Evolutionary conservation across 2,888 invertebrate genomes (phyloP).

Genomic region (Clistopyga incitator): DNA sequence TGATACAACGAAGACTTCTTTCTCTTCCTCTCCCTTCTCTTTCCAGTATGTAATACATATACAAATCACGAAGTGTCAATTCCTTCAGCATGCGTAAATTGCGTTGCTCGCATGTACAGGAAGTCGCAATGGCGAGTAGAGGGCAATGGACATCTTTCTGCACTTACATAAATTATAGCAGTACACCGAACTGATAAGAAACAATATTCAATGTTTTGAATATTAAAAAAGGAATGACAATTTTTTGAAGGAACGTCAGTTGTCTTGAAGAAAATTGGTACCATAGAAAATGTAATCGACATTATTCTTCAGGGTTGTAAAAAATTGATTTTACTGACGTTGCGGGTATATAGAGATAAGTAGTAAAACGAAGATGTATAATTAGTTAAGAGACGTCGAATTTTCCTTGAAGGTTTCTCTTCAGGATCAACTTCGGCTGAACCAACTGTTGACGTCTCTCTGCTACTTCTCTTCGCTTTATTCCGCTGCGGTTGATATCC

Average conservation of each 20-base stretch:
- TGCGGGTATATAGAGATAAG: too few species aligned
- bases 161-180: too few species aligned
- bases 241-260: too few species aligned
- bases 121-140: not conserved
- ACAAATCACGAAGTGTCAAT: not conserved
- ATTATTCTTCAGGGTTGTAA: too few species aligned
- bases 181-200: not conserved
- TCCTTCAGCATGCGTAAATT: not conserved
- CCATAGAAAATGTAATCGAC: too few species aligned
- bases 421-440: not conserved
- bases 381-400: too few species aligned
- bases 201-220: not conserved
- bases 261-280: too few species aligned
- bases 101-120: not conserved
- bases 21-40: not conserved
- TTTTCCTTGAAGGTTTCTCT: too few species aligned
- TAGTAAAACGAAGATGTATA: too few species aligned
- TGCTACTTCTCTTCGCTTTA: slow-evolving; percentile 24
- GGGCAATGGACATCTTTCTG: not conserved
- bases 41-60: not conserved
- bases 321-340: too few species aligned
- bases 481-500: slow-evolving; percentile 14
- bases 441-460: slow-evolving; percentile 28
- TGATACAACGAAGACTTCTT: slow-evolving; percentile 1
- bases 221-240: too few species aligned